Percentiles rank a stretch among this genome's conserved stretches.
Conservation (phyloP, 1,140 invertebrate species). For the Latrodectus geometricus region DNA sequence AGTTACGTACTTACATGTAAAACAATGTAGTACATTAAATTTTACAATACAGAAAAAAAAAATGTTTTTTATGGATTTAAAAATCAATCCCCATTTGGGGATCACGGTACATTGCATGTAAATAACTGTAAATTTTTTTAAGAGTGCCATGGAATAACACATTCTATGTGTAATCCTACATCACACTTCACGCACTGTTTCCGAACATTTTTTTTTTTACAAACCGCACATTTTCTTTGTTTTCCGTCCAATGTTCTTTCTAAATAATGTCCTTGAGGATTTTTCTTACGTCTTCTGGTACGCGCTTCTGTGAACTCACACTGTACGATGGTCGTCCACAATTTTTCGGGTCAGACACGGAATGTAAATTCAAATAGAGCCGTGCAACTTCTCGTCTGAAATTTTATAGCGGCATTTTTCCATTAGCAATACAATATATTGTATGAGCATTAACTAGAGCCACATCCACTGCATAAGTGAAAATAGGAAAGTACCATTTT, state of each 20-base stretch:
- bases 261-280: constrained; percentile 40
- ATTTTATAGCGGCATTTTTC: constrained; percentile 21
- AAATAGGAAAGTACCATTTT: constrained; percentile 42
- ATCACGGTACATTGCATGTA: constrained; percentile 42
- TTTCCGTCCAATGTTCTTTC: constrained; percentile 39
- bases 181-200: constrained; percentile 37
- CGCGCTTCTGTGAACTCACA: constrained; percentile 13
- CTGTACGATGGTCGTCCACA: constrained; percentile 16
- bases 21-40: constrained; percentile 39
- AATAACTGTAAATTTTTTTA: constrained; percentile 43
- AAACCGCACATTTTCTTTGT: constrained; percentile 41
- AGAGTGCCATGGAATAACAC: constrained; percentile 39
- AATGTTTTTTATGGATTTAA: constrained; percentile 33
- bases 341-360: constrained; percentile 16
- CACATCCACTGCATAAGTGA: constrained; percentile 39
- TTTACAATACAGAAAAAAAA: too few relatives aligned
- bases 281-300: constrained; percentile 25
- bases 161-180: constrained; percentile 38
- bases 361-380: constrained; percentile 15
- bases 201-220: constrained; percentile 38
- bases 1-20: constrained; percentile 37
- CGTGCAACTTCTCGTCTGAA: constrained; percentile 16
- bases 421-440: constrained; percentile 39
- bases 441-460: constrained; percentile 39
- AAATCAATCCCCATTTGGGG: constrained; percentile 42